Conservation (phyloP, 2,888 invertebrate genomes). For the Epirrhoe alternata region DNA sequence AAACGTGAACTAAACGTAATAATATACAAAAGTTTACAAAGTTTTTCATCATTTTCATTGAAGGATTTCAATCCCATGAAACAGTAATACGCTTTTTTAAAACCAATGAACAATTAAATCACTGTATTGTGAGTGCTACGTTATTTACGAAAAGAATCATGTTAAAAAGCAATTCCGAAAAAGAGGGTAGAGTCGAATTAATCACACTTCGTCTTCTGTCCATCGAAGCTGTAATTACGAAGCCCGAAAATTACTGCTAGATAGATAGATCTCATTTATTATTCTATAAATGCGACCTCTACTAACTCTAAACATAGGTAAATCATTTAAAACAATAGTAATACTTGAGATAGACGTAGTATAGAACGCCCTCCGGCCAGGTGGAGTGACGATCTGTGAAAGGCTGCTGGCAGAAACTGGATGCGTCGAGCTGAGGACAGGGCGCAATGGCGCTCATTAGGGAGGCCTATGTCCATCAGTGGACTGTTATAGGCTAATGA, state of each 20-base stretch:
- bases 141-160: slow-evolving; percentile 33
- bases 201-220: slow-evolving; percentile 47
- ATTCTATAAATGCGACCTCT: slow-evolving; percentile 11
- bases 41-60: too few relatives aligned
- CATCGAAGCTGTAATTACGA: slow-evolving; percentile 38
- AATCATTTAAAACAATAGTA: neutral
- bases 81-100: neutral
- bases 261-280: slow-evolving; percentile 10
- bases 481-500: too few relatives aligned
- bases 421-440: too few relatives aligned
- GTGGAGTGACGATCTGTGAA: too few relatives aligned
- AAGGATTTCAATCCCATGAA: too few relatives aligned
- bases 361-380: too few relatives aligned
- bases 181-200: slow-evolving; percentile 44
- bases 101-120: neutral
- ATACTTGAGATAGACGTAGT: too few relatives aligned
- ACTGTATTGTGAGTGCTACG: neutral
- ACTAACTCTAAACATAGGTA: neutral
- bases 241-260: slow-evolving; percentile 21
- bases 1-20: neutral
- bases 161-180: slow-evolving; percentile 42
- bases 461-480: too few relatives aligned
- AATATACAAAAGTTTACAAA: too few relatives aligned
- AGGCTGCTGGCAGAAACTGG: too few relatives aligned
- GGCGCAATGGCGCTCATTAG: too few relatives aligned